Percentiles rank a stretch among this genome's conserved stretches.
Evolutionary conservation across 2,113 vertebrate species (phyloP).

Genomic region (Oostethus manadensis): DNA sequence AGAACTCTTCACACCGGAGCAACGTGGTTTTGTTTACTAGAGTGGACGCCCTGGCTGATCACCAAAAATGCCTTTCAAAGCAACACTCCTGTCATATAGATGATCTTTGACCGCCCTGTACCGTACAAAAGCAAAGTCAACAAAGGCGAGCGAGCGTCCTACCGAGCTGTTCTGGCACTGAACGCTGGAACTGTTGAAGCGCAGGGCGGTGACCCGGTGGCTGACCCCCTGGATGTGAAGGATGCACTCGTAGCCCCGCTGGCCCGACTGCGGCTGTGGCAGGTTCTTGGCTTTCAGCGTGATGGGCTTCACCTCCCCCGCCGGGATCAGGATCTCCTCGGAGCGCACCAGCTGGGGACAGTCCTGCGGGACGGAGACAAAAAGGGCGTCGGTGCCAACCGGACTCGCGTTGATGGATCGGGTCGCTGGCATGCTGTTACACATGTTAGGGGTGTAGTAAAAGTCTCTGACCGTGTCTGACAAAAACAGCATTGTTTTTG

Average conservation of each 20-base stretch:
- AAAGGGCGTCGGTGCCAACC: conserved; percentile 3
- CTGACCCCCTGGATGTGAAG: conserved; percentile 86
- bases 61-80: too few species aligned
- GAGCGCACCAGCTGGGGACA: conserved; percentile 94
- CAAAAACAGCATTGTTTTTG: too few species aligned
- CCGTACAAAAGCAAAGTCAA: not conserved
- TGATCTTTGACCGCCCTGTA: too few species aligned
- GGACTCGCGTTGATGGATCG: not conserved
- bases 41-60: too few species aligned
- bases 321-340: conserved; percentile 92
- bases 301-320: conserved; percentile 93
- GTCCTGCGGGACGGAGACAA: conserved; percentile 69
- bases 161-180: conserved; percentile 99
- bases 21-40: too few species aligned
- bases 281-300: conserved; percentile 92
- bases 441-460: too few species aligned
- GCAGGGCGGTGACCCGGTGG: conserved; percentile 90
- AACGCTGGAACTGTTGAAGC: conserved; percentile 98
- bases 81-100: too few species aligned
- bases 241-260: conserved; percentile 94
- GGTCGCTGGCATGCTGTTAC: not conserved
- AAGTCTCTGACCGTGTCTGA: too few species aligned
- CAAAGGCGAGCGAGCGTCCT: conserved; percentile 38
- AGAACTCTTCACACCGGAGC: not conserved
- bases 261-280: conserved; percentile 94